phyloP scores from a whole-genome alignment of 2,797 vertebrate genomes.

The Podarcis siculus region DNA sequence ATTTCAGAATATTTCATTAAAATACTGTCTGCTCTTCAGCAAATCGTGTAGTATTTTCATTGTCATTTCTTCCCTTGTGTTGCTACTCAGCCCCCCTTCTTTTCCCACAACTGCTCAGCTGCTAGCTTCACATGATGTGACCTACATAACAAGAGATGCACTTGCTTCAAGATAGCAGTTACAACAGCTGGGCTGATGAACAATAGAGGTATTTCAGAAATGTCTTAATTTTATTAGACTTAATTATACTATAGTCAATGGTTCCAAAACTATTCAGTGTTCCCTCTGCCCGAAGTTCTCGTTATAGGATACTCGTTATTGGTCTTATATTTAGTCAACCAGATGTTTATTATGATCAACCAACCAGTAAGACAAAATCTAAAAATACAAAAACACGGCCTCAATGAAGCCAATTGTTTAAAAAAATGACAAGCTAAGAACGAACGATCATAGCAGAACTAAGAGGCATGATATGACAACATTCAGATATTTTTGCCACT shows the following conservation, averaged over 20 bases:
- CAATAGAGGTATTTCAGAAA: constrained; percentile 67
- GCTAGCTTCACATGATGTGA: constrained; percentile 72
- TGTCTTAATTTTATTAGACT: constrained; percentile 58
- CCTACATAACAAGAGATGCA: constrained; percentile 74
- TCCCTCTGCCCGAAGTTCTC: constrained; percentile 22
- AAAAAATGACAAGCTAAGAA: too few species aligned
- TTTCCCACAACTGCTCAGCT: constrained; percentile 63
- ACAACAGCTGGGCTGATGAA: constrained; percentile 72
- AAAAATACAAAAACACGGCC: too few species aligned
- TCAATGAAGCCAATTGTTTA: too few species aligned
- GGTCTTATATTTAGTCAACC: constrained; percentile 32
- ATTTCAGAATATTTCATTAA: constrained; percentile 41
- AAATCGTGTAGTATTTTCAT: constrained; percentile 38
- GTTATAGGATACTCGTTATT: constrained; percentile 1
- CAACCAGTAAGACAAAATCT: neutral
- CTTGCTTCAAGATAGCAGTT: constrained; percentile 67
- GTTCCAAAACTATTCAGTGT: constrained; percentile 54
- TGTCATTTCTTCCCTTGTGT: constrained; percentile 35
- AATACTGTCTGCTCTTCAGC: neutral
- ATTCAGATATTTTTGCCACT: too few species aligned
- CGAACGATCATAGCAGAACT: too few species aligned
- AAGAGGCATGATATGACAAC: too few species aligned
- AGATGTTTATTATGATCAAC: neutral
- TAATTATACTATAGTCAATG: constrained; percentile 64
- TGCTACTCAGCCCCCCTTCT: neutral